These are phyloP conservation scores for Rallus limicola DNA, from an alignment of 2,113 vertebrate genomes.

Conservation along the genomic window DNA sequence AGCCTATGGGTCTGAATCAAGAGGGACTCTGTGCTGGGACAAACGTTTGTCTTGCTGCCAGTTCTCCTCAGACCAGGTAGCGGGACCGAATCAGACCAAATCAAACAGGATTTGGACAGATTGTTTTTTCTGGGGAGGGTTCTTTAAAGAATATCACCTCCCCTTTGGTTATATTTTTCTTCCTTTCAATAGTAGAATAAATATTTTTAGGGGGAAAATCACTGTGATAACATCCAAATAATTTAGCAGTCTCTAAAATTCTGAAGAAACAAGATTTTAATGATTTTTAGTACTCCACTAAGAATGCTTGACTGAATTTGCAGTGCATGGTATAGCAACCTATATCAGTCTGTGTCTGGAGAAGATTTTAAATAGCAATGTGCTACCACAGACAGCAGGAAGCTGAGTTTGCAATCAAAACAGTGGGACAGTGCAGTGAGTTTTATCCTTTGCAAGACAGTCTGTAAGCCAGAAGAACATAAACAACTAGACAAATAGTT, in stretches of 20 bases:
- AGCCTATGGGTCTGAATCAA: not conserved
- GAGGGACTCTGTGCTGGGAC: not conserved
- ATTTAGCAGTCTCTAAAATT: not conserved
- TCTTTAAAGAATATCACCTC: not conserved
- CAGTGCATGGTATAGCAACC: not conserved
- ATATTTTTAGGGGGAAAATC: not conserved
- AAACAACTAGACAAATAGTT: conserved; percentile 28
- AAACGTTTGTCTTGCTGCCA: not conserved
- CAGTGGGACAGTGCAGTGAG: not conserved
- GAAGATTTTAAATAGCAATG: not conserved
- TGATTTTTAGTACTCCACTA: not conserved
- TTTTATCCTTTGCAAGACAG: not conserved
- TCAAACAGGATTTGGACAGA: not conserved
- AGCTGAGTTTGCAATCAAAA: not conserved
- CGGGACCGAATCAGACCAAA: too few species aligned
- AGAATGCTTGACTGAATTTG: not conserved
- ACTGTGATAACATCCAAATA: not conserved
- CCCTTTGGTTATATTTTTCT: not conserved
- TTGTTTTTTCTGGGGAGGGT: fast-evolving
- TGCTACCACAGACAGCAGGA: not conserved
- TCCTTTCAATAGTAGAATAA: not conserved
- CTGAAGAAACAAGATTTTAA: not conserved
- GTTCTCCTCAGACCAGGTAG: not conserved
- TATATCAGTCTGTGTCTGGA: not conserved
- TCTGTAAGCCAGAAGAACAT: not conserved